These are phyloP conservation scores for Meloidogyne hapla DNA, from an alignment of 1,140 invertebrate genomes.

Conservation along the genomic window DNA sequence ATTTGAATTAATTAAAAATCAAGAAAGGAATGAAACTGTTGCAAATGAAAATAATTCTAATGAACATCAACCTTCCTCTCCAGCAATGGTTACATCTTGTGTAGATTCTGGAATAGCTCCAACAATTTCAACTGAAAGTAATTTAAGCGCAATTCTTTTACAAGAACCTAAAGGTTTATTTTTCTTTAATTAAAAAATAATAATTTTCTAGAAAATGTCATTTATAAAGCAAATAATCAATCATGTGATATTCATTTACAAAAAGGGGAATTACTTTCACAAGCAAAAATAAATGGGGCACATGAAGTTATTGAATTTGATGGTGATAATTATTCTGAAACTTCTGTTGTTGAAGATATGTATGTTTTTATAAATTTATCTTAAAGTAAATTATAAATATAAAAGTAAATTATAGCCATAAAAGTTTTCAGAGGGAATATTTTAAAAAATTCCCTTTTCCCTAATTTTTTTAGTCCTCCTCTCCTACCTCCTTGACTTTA, in stretches of 20 bases:
- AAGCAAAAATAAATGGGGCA: neutral
- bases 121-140: constrained; percentile 34
- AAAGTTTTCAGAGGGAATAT: no score
- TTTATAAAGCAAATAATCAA: constrained; percentile 11
- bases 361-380: neutral
- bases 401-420: no score
- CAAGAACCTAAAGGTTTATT: neutral
- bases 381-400: no score
- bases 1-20: neutral
- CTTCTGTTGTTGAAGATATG: neutral
- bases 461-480: no score
- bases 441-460: no score
- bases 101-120: constrained; percentile 33
- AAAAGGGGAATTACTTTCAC: neutral
- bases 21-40: neutral
- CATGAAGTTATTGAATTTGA: constrained; percentile 16
- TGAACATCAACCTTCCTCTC: neutral
- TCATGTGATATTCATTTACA: neutral
- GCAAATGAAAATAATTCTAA: neutral
- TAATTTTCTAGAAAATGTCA: constrained; percentile 11
- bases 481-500: no score
- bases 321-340: neutral
- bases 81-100: constrained; percentile 30
- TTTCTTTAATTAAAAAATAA: neutral
- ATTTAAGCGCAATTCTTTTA: constrained; percentile 24